These are phyloP conservation scores for Pandemis corylana DNA, from an alignment of 2,888 invertebrate species.

Conservation along the genomic window DNA sequence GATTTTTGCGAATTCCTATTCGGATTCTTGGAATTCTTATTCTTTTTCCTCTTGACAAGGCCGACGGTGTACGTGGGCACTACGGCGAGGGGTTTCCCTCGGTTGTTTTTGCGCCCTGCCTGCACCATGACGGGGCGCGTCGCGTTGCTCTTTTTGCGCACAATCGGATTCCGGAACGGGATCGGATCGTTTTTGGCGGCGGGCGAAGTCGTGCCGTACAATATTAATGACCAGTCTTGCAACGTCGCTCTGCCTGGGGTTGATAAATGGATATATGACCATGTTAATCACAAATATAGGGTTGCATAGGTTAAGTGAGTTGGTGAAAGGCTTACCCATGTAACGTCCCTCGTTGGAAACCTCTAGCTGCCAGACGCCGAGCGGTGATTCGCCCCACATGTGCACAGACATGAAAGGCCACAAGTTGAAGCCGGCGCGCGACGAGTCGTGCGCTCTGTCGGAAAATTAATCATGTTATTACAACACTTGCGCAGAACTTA, in stretches of 20 bases:
- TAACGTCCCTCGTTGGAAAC: conserved; percentile 97
- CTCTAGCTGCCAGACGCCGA: conserved; percentile 97
- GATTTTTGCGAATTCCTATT: conserved; percentile 80
- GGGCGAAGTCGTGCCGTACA: conserved; percentile 93
- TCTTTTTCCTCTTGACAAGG: conserved; percentile 81
- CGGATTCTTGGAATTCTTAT: conserved; percentile 83
- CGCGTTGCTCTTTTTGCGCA: conserved; percentile 73
- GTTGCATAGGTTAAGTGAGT: conserved; percentile 29
- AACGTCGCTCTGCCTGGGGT: conserved; percentile 93
- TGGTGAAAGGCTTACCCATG: conserved; percentile 87
- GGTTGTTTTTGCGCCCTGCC: conserved; percentile 72
- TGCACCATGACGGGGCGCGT: conserved; percentile 77
- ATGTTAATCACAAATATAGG: conserved; percentile 46
- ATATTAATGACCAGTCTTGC: conserved; percentile 96
- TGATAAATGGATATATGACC: conserved; percentile 56
- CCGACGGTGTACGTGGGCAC: conserved; percentile 78
- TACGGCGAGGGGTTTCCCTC: conserved; percentile 71
- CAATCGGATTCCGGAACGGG: conserved; percentile 79
- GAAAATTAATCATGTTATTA: conserved; percentile 59
- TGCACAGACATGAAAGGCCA: conserved; percentile 99
- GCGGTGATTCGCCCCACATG: conserved; percentile 98
- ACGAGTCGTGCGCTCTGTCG: conserved; percentile 92
- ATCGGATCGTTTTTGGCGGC: conserved; percentile 87
- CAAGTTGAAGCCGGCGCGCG: conserved; percentile 95
- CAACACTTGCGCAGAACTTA: conserved; percentile 29